Evolutionary conservation across 2,797 vertebrate genomes (phyloP).

Genomic region (Chrosomus eos): DNA sequence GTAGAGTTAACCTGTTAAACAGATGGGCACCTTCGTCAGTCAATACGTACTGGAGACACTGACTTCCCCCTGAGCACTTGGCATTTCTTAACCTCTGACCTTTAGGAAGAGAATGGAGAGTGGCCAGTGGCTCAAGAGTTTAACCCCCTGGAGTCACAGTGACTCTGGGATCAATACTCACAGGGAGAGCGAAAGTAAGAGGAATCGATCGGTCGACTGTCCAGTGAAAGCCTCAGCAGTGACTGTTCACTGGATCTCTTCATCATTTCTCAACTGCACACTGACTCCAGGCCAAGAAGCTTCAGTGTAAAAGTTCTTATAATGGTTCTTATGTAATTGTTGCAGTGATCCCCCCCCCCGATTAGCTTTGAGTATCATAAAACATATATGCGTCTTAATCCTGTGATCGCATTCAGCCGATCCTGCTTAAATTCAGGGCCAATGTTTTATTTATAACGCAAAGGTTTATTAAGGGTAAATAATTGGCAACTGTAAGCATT

Average conservation of each 20-base stretch:
- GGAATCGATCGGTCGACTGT: conserved; percentile 40
- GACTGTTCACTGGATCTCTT: conserved; percentile 19
- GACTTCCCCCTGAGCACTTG: conserved; percentile 77
- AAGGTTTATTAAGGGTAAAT: not conserved
- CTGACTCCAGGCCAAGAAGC: not conserved
- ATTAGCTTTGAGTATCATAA: not conserved
- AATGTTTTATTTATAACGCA: not conserved
- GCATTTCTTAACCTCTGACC: conserved; percentile 74
- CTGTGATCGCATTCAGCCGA: not conserved
- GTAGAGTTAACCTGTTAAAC: conserved; percentile 79
- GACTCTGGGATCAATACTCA: conserved; percentile 65
- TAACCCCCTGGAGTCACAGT: conserved; percentile 70
- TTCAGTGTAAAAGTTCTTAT: not conserved
- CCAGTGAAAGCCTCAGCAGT: not conserved
- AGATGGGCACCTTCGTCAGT: conserved; percentile 72
- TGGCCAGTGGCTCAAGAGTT: conserved; percentile 64
- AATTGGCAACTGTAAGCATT: not conserved
- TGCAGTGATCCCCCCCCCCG: not conserved
- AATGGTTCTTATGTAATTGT: not conserved
- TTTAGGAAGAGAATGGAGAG: conserved; percentile 70
- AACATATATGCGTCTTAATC: not conserved
- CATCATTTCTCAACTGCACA: conserved; percentile 11
- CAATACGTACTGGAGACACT: conserved; percentile 61
- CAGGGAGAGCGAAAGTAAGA: conserved; percentile 27
- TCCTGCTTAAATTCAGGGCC: not conserved